A percentile compares a stretch with the other conserved stretches of the same genome.
These are phyloP conservation scores for Sympetrum striolatum DNA, from an alignment of 2,888 invertebrate species.

Conservation along the genomic window DNA sequence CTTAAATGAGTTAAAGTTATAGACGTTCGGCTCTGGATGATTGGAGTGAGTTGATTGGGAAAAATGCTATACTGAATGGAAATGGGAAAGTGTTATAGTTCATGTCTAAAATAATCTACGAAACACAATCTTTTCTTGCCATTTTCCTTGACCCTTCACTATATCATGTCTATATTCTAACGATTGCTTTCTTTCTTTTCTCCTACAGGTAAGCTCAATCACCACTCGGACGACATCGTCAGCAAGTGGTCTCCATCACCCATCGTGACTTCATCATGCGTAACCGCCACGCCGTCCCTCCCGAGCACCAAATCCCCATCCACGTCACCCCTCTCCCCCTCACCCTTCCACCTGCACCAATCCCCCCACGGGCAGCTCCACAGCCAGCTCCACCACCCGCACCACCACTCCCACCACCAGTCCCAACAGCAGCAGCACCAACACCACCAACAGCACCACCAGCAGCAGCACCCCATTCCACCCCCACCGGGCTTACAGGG, in stretches of 20 bases:
- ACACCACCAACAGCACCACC: constrained; percentile 59
- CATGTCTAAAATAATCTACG: no score
- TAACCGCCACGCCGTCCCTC: constrained; percentile 26
- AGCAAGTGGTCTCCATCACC: constrained; percentile 35
- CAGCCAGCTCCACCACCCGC: constrained; percentile 25
- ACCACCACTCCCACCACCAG: constrained; percentile 14
- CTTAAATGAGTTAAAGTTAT: no score
- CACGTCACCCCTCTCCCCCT: constrained; percentile 3
- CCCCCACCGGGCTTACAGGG: background rate
- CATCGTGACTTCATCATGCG: constrained; percentile 14
- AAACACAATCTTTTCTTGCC: no score
- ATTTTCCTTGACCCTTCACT: no score
- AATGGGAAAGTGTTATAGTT: no score
- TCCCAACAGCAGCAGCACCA: constrained; percentile 58
- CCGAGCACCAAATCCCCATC: constrained; percentile 22
- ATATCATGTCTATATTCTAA: no score
- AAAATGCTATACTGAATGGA: no score
- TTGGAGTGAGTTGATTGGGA: no score
- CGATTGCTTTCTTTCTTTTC: background rate
- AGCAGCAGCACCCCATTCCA: constrained; percentile 51
- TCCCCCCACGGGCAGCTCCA: constrained; percentile 3
- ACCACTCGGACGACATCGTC: constrained; percentile 11
- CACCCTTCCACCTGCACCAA: constrained; percentile 26
- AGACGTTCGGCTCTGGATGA: no score
- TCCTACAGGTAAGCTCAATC: constrained; percentile 19